Conservation (phyloP, 1,140 invertebrate species). For the Papilio dardanus region DNA sequence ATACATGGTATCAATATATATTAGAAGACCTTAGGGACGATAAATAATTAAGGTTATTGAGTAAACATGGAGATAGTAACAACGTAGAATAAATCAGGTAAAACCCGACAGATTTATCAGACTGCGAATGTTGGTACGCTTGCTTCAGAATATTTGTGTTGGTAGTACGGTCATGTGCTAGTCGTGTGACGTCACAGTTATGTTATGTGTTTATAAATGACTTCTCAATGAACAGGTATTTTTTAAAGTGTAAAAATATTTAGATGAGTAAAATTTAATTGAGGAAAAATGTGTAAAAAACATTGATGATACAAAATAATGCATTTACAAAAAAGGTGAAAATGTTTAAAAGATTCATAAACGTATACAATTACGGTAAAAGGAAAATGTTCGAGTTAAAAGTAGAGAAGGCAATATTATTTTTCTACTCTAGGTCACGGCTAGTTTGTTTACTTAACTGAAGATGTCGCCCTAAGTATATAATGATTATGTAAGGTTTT, state of each 20-base stretch:
- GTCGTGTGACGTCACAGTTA: conserved; percentile 9
- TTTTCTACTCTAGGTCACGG: not conserved
- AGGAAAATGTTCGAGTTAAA: not conserved
- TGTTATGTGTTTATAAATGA: not conserved
- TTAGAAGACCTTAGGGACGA: too few species aligned
- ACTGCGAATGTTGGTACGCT: conserved; percentile 13
- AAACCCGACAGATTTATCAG: conserved; percentile 16
- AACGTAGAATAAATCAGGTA: conserved; percentile 4
- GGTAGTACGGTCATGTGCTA: conserved; percentile 22
- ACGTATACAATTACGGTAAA: not conserved
- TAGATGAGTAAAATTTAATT: not conserved
- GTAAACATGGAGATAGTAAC: conserved; percentile 5
- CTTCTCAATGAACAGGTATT: not conserved
- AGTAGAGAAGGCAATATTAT: not conserved
- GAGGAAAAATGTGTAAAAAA: not conserved
- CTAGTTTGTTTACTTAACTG: not conserved
- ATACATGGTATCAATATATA: too few species aligned
- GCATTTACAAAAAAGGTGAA: not conserved
- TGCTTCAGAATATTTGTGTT: conserved; percentile 6
- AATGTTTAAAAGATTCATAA: not conserved
- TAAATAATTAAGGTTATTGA: not conserved
- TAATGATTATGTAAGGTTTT: not conserved
- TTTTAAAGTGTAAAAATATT: not conserved
- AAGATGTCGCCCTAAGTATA: not conserved
- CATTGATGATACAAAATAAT: not conserved